Evolutionary conservation across 2,888 invertebrate genomes (phyloP).

Genomic region (Tenthredo scrophulariae): DNA sequence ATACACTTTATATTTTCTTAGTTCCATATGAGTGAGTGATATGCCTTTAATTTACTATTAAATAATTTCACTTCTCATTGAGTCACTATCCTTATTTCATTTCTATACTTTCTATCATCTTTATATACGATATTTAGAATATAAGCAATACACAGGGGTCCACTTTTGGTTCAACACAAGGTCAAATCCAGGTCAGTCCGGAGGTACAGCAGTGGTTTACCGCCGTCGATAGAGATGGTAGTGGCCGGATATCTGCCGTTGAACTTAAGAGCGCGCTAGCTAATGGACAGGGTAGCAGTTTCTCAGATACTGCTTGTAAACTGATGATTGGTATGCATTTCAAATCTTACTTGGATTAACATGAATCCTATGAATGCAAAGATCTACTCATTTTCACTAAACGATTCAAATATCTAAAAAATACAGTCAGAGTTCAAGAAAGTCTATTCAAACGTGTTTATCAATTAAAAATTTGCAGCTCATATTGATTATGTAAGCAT

Average conservation of each 20-base stretch:
- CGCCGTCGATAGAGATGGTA: slow-evolving; percentile 90
- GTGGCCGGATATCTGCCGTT: slow-evolving; percentile 88
- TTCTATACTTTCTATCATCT: background rate
- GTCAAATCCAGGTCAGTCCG: slow-evolving; percentile 79
- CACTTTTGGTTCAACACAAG: slow-evolving; percentile 45
- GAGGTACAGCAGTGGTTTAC: slow-evolving; percentile 92
- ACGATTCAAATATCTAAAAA: background rate
- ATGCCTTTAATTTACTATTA: background rate
- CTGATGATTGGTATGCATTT: slow-evolving; percentile 89
- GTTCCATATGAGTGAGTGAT: background rate
- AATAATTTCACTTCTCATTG: background rate
- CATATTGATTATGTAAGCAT: background rate
- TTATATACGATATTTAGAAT: slow-evolving; percentile 9
- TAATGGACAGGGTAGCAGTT: slow-evolving; percentile 91
- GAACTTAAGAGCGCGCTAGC: slow-evolving; percentile 91
- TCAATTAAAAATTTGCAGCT: background rate
- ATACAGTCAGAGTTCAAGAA: background rate
- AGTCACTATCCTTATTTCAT: background rate
- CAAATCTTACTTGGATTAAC: background rate
- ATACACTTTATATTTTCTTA: background rate
- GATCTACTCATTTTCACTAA: background rate
- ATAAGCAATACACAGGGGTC: slow-evolving; percentile 42
- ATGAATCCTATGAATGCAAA: slow-evolving; percentile 20
- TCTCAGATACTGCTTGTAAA: slow-evolving; percentile 90
- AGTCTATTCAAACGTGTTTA: background rate